phyloP scores from a whole-genome alignment of 2,797 vertebrate genomes.

The Erithacus rubecula region DNA sequence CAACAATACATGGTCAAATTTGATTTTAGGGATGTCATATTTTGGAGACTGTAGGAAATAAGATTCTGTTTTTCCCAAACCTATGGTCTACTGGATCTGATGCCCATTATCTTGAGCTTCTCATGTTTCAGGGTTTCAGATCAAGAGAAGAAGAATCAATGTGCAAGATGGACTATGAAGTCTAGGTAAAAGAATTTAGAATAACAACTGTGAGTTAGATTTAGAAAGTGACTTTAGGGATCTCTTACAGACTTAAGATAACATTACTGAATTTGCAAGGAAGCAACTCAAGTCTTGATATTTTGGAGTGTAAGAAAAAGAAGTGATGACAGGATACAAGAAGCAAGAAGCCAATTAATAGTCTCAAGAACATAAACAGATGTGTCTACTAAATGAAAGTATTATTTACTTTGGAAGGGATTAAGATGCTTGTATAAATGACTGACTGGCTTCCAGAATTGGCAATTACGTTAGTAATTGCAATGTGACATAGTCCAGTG shows the following conservation, averaged over 20 bases:
- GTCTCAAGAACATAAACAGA: background rate
- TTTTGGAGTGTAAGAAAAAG: background rate
- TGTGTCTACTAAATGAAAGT: background rate
- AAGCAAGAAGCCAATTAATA: background rate
- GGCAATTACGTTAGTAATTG: background rate
- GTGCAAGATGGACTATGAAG: background rate
- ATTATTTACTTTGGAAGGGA: background rate
- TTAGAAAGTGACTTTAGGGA: background rate
- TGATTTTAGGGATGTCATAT: background rate
- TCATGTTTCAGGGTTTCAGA: background rate
- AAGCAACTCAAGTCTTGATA: background rate
- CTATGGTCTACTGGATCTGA: background rate
- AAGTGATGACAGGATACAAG: background rate
- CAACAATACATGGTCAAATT: background rate
- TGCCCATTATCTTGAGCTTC: background rate
- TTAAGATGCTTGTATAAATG: background rate
- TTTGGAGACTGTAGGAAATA: background rate
- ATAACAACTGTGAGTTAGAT: background rate
- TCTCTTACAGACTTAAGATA: background rate
- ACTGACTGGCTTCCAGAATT: background rate
- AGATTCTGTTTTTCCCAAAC: background rate
- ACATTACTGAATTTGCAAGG: background rate
- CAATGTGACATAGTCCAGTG: background rate
- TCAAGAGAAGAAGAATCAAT: background rate
- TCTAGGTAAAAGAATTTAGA: background rate